phyloP scores from a whole-genome alignment of 1,140 invertebrate species.

The Anastrepha ludens region DNA sequence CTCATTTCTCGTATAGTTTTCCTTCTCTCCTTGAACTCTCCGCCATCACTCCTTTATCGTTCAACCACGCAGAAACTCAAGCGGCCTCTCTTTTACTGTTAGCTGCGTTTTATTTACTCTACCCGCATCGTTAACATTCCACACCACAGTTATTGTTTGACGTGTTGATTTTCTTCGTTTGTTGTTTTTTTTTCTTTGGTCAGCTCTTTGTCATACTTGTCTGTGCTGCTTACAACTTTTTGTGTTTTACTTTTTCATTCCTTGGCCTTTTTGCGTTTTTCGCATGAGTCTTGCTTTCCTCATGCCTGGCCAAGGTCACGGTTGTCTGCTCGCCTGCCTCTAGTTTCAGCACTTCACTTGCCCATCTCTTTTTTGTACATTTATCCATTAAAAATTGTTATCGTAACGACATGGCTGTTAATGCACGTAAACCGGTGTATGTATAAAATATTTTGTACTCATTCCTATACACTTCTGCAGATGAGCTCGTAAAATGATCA shows the following conservation, averaged over 20 bases:
- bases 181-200: neutral
- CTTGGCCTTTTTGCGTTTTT: too few relatives aligned
- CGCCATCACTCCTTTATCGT: neutral
- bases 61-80: neutral
- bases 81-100: neutral
- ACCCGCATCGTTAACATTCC: constrained; percentile 27
- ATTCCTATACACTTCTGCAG: neutral
- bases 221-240: neutral
- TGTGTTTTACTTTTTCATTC: neutral
- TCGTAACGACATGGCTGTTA: neutral
- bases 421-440: neutral
- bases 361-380: neutral
- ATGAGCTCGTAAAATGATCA: constrained; percentile 7
- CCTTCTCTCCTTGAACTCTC: neutral
- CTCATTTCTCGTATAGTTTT: neutral
- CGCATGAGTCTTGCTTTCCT: neutral
- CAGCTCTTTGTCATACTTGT: neutral
- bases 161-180: neutral
- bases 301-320: constrained; percentile 5
- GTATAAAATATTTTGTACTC: neutral
- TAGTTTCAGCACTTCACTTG: neutral
- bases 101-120: constrained; percentile 31
- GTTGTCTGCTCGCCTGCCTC: neutral
- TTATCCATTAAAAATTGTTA: constrained; percentile 1
- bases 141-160: neutral